Conservation (phyloP, 2,113 vertebrate genomes). For the Asarcornis scutulata region DNA sequence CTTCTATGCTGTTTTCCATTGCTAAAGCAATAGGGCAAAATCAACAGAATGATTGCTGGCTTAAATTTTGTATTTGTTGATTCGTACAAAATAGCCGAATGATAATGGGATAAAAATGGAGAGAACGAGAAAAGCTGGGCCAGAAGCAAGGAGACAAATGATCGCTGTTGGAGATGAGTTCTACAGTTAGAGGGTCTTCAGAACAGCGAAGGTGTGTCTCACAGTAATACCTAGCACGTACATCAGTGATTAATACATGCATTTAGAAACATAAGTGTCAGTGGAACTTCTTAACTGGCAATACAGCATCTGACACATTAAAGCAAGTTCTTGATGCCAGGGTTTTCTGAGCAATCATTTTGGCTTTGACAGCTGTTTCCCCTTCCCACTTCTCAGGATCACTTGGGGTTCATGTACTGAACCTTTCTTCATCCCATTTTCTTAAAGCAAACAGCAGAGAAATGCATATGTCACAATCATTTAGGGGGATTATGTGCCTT, state of each 20-base stretch:
- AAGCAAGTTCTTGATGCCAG: neutral
- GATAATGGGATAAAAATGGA: neutral
- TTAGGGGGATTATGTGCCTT: neutral
- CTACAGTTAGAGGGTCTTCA: neutral
- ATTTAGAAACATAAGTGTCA: neutral
- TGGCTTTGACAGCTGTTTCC: neutral
- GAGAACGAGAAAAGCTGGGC: neutral
- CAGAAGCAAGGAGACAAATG: fast-evolving
- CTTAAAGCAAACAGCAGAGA: neutral
- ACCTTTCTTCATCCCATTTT: neutral
- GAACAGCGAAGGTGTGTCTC: neutral
- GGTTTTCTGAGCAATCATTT: neutral
- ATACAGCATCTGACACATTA: neutral
- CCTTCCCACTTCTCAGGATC: neutral
- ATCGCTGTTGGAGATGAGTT: neutral
- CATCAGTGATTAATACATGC: neutral
- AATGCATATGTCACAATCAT: neutral
- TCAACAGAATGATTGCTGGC: neutral
- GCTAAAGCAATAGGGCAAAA: neutral
- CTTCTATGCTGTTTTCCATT: neutral
- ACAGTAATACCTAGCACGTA: fast-evolving
- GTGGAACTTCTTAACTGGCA: neutral
- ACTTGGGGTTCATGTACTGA: neutral
- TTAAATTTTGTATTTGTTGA: neutral
- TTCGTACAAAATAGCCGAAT: neutral